phyloP scores from a whole-genome alignment of 2,888 invertebrate species.

The Oxycera nigricornis region DNA sequence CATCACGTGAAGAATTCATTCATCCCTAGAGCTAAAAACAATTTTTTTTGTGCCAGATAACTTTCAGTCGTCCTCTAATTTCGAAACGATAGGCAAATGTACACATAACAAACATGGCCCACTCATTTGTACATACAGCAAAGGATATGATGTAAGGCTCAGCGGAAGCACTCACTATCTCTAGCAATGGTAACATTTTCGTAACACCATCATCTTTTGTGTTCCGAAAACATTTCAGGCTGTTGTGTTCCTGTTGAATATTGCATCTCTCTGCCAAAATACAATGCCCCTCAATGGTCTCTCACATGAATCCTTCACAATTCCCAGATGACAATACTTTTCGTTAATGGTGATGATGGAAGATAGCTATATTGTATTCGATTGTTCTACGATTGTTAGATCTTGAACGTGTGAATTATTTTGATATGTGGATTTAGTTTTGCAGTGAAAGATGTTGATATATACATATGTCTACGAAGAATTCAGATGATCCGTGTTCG shows the following conservation, averaged over 20 bases:
- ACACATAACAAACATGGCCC: background rate
- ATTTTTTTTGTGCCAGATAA: no score
- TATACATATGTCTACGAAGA: no score
- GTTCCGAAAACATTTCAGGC: background rate
- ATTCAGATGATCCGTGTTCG: no score
- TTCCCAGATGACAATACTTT: background rate
- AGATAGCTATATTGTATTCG: background rate
- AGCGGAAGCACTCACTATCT: background rate
- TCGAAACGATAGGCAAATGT: background rate
- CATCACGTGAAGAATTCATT: background rate
- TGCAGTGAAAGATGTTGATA: no score
- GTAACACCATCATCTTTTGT: background rate
- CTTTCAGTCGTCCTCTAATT: background rate
- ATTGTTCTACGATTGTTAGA: no score
- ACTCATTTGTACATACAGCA: background rate
- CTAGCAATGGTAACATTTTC: background rate
- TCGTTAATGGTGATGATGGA: background rate
- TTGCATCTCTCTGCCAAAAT: background rate
- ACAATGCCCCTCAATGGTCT: background rate
- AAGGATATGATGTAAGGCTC: background rate
- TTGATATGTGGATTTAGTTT: no score
- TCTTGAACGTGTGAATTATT: no score
- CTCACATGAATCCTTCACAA: background rate
- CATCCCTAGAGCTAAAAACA: background rate
- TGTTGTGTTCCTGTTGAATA: constrained; percentile 1